Base-by-base conservation (phyloP, 2,888 invertebrate genomes). In the Andrena dorsata region DNA sequence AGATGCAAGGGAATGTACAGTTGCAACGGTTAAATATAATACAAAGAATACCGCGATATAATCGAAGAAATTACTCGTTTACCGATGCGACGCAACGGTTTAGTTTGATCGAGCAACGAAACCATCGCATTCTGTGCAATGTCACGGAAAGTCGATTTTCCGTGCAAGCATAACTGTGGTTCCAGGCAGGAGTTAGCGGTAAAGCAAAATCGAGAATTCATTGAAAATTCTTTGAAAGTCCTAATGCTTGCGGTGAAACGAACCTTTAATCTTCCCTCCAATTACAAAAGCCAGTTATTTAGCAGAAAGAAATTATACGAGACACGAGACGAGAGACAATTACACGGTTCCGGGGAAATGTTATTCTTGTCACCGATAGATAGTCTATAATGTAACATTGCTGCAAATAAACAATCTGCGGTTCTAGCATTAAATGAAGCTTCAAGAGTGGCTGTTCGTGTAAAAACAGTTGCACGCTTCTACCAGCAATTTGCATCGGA, bases 381-480 rank as follows among this genome's bases (percentile, higher is more conserved):
- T 13, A 41, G 16, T 13, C 41, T 41, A 4, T 16, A 41, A 41
- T 16, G 41, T 5, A 16, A 41, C 41, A 13, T 41, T 41, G 2
- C 23, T 53, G 53, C 2, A 53, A 53, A 23, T 53, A 53, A 53
- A 53, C 53, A 53, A 53, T 53, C 23, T 53, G 53, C 20, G 53
- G 53, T n/a, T 20, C n/a, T 53, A 23, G 8, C 53, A 20, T n/a
- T 53, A 23, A 53, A 53, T 8, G 20, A 53, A 53, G n/a, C 23
- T 20, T 53, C 8, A 2, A 20, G 20, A 51, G 20, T 51, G 51
- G 51, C 1, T 53, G 53, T 8, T 53, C 7, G n/a, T 20, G 7
- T 23, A 23, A 53, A 53, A 53, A 41, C 41, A 41, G 53, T 20
- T 53, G 53, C 53, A 10, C 23, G 53, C 8, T 20, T 8, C 23